These are phyloP conservation scores for Lycaon pictus DNA, from an alignment of 2,113 vertebrate genomes.

Conservation along the genomic window DNA sequence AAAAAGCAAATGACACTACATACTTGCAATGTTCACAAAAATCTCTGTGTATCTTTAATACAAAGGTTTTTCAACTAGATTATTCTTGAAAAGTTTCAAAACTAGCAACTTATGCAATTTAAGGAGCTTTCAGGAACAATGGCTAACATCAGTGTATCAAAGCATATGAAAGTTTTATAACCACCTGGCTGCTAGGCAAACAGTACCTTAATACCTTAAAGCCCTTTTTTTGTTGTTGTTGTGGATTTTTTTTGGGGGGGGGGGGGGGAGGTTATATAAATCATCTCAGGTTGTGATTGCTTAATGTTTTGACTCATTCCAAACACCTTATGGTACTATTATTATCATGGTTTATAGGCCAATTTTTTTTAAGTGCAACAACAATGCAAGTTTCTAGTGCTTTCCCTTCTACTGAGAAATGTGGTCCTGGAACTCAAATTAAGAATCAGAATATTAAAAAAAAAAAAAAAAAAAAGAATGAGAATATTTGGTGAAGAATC, in stretches of 20 bases:
- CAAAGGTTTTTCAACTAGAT: conserved; percentile 88
- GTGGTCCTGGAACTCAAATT: conserved; percentile 51
- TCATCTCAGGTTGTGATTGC: not conserved
- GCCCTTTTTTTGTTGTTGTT: not conserved
- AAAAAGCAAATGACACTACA: conserved; percentile 91
- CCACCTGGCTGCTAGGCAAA: conserved; percentile 89
- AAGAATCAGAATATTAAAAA: no score
- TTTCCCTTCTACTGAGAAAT: conserved; percentile 55
- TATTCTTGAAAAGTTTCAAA: conserved; percentile 84
- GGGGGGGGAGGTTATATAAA: conserved; percentile 51
- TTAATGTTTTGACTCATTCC: conserved; percentile 27
- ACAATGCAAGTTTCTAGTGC: conserved; percentile 67
- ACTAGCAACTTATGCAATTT: conserved; percentile 87
- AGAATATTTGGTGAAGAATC: conserved; percentile 51
- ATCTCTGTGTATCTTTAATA: conserved; percentile 90
- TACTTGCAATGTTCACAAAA: conserved; percentile 90
- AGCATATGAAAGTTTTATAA: conserved; percentile 88
- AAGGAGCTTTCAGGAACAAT: conserved; percentile 87
- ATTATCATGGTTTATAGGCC: not conserved
- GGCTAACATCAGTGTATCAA: conserved; percentile 90
- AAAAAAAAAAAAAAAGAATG: no score
- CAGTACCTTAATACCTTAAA: conserved; percentile 72
- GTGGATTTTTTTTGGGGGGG: not conserved
- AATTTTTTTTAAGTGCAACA: conserved; percentile 43
- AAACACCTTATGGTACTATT: conserved; percentile 33